A percentile compares a stretch with the other conserved stretches of the same genome.
Conservation (phyloP, 2,888 invertebrate species). For the Imbricaverruca yamaguchii region DNA sequence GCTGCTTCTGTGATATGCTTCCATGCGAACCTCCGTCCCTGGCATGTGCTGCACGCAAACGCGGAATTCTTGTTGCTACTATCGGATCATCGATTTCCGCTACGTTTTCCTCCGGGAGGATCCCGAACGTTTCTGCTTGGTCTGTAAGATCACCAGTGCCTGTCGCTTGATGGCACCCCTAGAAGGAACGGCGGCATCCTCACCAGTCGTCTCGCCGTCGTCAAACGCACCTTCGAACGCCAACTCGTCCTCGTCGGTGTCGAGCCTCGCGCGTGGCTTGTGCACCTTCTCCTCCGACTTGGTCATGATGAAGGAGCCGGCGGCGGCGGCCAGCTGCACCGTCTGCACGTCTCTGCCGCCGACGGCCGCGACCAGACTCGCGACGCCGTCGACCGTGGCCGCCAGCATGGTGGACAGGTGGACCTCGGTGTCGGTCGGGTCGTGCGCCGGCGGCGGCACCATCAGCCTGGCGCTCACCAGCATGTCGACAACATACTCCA, state of each 20-base stretch:
- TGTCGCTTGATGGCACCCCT: background rate
- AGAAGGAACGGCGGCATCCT: background rate
- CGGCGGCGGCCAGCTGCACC: background rate
- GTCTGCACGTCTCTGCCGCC: background rate
- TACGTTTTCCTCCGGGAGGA: background rate
- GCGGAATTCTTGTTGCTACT: too few relatives aligned
- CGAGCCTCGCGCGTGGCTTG: background rate
- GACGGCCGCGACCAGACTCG: background rate
- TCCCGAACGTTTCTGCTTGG: background rate
- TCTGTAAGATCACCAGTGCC: background rate
- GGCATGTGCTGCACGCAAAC: too few relatives aligned
- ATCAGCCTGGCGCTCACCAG: background rate
- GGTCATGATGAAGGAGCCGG: background rate
- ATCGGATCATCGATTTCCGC: background rate
- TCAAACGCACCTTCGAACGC: background rate
- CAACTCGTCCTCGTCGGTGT: background rate
- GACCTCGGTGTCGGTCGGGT: background rate
- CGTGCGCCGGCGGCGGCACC: background rate
- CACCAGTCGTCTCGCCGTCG: background rate
- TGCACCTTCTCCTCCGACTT: background rate
- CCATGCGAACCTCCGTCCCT: too few relatives aligned
- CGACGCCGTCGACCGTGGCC: background rate
- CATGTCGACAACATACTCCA: background rate
- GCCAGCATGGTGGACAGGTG: background rate
- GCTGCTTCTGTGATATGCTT: too few relatives aligned